Base-by-base conservation (phyloP, 2,113 vertebrate species). In the Mus spicilegus region DNA sequence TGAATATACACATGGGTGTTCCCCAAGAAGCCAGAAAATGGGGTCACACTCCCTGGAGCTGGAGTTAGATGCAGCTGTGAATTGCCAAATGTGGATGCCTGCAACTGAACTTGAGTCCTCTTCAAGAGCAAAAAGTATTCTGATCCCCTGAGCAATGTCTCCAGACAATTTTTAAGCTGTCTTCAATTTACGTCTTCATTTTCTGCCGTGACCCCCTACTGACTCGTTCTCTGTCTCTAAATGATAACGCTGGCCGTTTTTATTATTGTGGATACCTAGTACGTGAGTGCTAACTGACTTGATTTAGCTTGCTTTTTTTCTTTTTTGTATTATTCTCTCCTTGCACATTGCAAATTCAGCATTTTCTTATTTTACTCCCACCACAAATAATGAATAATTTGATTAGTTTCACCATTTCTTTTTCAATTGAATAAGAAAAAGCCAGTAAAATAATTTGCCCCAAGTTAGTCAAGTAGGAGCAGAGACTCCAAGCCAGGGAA, bases 351-450 rank as follows among this genome's bases (percentile, higher is more conserved):
- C 16, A 80, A 30, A 26, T 8, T 87, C 26, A 30, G 28, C 13
- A 1, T 90, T 92, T 63, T 89, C 72, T 95, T 73, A 81, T 92
- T 77, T 72, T 69, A 42, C 11, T 63, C 58, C 88, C 14, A 51
- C 24, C 63, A 49, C 12, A 82, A n/a, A 24, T 42, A 56, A 86
- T 46, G 56, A 49, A 46, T 78, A 92, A 30, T n/a, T 94, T 80
- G n/a, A 75, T 78, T 75, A 33, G 16, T 58, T 49, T 91, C 42
- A 6, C 13, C 33, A 77, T 58, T 30, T 63, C 42, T 65, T 63
- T 95, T 86, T 19, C 42, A 72, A 14, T n/a, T 58, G 75, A 87
- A 94, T 65, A 92, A 90, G 67, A 65, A 49, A 75, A 85, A 13
- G 65, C 17, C 46, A 49, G 26, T 94, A 92, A 54, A 93, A 82